Evolutionary conservation across 2,797 vertebrate species (phyloP).

Genomic region (Pangasius krempfi): DNA sequence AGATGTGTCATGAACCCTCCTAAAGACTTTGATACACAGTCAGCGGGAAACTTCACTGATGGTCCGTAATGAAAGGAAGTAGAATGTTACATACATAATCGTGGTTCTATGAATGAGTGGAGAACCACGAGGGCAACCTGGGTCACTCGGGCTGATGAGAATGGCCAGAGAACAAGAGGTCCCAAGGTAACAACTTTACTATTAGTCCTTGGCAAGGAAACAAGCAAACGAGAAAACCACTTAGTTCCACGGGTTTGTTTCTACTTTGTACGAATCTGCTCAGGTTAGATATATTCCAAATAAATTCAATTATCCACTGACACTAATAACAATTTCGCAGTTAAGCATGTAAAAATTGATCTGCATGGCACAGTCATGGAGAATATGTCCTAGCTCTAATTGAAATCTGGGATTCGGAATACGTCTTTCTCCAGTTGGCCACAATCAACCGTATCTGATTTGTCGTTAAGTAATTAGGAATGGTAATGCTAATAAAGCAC

Average conservation of each 20-base stretch:
- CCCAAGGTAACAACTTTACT: neutral
- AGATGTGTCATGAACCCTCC: slow-evolving; percentile 6
- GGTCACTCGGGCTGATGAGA: neutral
- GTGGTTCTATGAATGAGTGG: neutral
- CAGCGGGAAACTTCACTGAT: neutral
- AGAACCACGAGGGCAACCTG: neutral
- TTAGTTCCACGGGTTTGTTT: neutral
- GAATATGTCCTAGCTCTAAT: slow-evolving; percentile 81
- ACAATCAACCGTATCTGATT: slow-evolving; percentile 98
- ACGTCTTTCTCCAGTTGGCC: slow-evolving; percentile 87
- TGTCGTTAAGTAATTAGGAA: slow-evolving; percentile 98
- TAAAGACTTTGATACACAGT: neutral
- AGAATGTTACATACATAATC: neutral
- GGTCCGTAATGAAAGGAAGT: neutral
- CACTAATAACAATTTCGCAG: slow-evolving; percentile 74
- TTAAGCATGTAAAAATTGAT: slow-evolving; percentile 83
- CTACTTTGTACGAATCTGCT: neutral
- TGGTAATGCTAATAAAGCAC: slow-evolving; percentile 96
- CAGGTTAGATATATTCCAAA: neutral
- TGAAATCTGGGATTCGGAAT: slow-evolving; percentile 89
- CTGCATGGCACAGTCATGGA: slow-evolving; percentile 72
- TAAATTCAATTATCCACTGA: slow-evolving; percentile 19
- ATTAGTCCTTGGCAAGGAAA: neutral
- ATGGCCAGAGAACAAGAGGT: neutral
- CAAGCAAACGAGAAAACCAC: neutral